These are phyloP conservation scores for Buphagus erythrorhynchus DNA, from an alignment of 2,797 vertebrate species.

Conservation along the genomic window DNA sequence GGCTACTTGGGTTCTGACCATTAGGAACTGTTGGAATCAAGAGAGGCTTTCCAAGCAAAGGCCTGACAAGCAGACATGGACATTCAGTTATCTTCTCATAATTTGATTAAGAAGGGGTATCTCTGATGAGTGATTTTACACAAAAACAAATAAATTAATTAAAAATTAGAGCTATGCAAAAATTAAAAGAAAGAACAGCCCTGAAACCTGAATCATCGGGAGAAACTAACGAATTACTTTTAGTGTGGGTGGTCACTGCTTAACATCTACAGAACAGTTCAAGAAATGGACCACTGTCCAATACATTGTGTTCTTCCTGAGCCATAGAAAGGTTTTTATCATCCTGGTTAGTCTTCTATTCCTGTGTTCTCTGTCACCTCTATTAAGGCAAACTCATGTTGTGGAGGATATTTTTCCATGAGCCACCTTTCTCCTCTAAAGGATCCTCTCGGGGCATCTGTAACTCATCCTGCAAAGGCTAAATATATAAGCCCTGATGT, in stretches of 20 bases:
- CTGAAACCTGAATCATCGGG: background rate
- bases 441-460: background rate
- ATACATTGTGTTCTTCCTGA: background rate
- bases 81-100: background rate
- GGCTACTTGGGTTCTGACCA: background rate
- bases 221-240: background rate
- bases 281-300: background rate
- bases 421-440: background rate
- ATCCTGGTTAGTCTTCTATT: background rate
- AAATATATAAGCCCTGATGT: background rate
- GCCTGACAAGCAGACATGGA: background rate
- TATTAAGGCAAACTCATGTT: background rate
- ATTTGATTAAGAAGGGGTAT: background rate
- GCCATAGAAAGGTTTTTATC: background rate
- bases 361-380: background rate
- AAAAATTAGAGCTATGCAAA: background rate
- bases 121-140: background rate
- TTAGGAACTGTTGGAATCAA: background rate
- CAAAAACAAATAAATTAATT: background rate
- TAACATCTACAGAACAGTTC: background rate
- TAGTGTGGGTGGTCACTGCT: background rate
- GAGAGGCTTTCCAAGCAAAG: background rate
- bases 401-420: background rate
- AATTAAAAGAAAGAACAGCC: background rate
- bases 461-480: background rate